Percentiles rank a stretch among this genome's conserved stretches.
Evolutionary conservation across 2,888 invertebrate species (phyloP).

Genomic region (Stenotaenia linearis): DNA sequence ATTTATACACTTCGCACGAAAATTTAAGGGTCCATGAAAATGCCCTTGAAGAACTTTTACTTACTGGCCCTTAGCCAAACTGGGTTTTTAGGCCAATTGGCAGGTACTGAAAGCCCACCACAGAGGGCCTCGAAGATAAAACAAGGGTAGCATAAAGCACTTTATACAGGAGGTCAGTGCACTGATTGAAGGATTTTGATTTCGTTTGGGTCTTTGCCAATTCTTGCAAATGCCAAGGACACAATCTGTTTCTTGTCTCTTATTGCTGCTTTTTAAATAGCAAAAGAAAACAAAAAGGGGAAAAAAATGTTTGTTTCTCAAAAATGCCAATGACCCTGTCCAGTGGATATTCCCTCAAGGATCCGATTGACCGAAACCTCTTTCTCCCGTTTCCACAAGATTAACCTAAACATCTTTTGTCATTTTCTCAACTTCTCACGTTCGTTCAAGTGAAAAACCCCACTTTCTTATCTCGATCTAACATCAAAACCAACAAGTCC

Average conservation of each 20-base stretch:
- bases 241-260: constrained; percentile 24
- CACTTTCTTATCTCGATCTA: background rate
- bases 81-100: constrained; percentile 23
- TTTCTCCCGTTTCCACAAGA: constrained; percentile 1
- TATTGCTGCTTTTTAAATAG: constrained; percentile 9
- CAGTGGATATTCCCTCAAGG: background rate
- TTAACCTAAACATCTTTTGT: constrained; percentile 20
- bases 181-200: constrained; percentile 19
- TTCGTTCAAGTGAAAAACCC: background rate
- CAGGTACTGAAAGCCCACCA: background rate
- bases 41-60: constrained; percentile 13
- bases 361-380: constrained; percentile 16
- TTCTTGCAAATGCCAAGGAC: constrained; percentile 24
- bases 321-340: constrained; percentile 1
- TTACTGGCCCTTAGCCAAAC: constrained; percentile 10
- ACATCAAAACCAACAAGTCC: constrained; percentile 2
- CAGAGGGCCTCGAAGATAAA: background rate
- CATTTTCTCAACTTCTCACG: constrained; percentile 13
- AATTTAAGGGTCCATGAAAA: background rate
- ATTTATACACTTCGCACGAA: background rate
- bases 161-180: background rate
- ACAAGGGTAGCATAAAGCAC: constrained; percentile 11
- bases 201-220: constrained; percentile 21
- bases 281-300: background rate
- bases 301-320: background rate